Percentiles rank a stretch among this genome's conserved stretches.
phyloP scores from a whole-genome alignment of 2,888 invertebrate genomes.

The Dynastes hyllus region DNA sequence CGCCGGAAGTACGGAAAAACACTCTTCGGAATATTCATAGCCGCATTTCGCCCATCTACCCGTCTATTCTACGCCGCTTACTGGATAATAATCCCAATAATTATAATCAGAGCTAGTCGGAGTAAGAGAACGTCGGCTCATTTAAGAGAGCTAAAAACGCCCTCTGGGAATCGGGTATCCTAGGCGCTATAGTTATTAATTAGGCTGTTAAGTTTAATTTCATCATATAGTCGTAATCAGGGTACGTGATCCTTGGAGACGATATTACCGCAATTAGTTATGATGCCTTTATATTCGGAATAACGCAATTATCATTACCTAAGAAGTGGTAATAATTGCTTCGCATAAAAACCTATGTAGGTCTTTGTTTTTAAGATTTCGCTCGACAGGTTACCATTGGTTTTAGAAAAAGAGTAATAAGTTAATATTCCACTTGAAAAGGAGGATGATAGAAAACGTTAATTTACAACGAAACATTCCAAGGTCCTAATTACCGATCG shows the following conservation, averaged over 20 bases:
- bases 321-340: background rate
- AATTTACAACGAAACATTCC: no score
- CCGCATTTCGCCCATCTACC: constrained; percentile 9
- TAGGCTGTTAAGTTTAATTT: constrained; percentile 36
- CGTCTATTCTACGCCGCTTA: background rate
- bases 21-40: constrained; percentile 30
- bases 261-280: background rate
- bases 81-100: constrained; percentile 32
- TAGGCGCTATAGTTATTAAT: constrained; percentile 34
- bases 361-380: no score
- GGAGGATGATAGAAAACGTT: no score
- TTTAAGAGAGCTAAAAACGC: constrained; percentile 11
- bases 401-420: no score
- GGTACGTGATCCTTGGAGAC: constrained; percentile 6
- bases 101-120: constrained; percentile 19
- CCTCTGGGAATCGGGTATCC: constrained; percentile 21
- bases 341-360: background rate
- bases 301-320: constrained; percentile 16
- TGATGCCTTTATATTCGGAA: background rate
- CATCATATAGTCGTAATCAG: constrained; percentile 29
- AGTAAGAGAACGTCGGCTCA: constrained; percentile 8
- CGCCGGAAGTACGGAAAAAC: constrained; percentile 24
- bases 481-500: no score
- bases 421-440: no score
- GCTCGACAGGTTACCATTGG: no score